Evolutionary conservation across 2,797 vertebrate genomes (phyloP).

Genomic region (Chelonia mydas): DNA sequence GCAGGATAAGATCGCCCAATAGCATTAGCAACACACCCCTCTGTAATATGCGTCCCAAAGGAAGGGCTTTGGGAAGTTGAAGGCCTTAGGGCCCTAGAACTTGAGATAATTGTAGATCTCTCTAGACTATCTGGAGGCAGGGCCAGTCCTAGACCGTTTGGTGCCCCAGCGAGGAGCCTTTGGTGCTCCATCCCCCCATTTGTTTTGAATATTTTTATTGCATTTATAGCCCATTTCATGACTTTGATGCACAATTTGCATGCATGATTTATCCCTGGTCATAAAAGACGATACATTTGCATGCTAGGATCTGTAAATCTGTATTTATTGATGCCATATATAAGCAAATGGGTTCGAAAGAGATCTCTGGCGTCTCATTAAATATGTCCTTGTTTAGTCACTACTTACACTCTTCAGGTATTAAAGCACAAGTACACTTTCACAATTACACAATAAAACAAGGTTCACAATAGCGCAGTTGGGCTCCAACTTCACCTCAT

Average conservation of each 20-base stretch:
- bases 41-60: no score
- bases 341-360: not conserved
- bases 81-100: not conserved
- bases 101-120: no score
- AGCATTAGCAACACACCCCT: no score
- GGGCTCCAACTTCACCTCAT: not conserved
- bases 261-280: no score
- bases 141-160: no score
- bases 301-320: not conserved
- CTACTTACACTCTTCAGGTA: not conserved
- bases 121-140: no score
- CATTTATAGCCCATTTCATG: no score
- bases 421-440: not conserved
- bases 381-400: not conserved
- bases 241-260: no score
- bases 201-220: no score
- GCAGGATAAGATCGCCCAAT: not conserved
- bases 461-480: not conserved
- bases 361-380: not conserved
- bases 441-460: not conserved
- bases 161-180: not conserved
- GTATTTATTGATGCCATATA: not conserved
- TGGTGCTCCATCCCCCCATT: no score
- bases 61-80: not conserved
- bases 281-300: no score